Conservation (phyloP, 2,888 invertebrate genomes). For the Lepidocyrtinus sp. region DNA sequence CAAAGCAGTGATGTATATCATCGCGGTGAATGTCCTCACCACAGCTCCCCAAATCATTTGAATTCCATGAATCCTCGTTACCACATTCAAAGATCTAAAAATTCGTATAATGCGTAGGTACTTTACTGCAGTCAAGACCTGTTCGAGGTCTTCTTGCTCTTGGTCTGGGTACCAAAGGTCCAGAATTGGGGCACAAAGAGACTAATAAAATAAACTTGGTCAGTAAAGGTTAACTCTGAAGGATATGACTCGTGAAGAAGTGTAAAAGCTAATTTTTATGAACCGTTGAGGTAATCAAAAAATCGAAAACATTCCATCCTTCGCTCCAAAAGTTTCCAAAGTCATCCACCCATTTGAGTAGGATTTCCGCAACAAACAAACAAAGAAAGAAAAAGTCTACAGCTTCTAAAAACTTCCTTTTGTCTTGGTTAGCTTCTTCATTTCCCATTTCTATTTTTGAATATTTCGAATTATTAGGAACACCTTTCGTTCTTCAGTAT, state of each 20-base stretch:
- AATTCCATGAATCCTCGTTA: constrained; percentile 66
- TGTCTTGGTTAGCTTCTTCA: constrained; percentile 30
- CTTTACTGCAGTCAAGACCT: constrained; percentile 53
- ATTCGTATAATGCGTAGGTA: constrained; percentile 68
- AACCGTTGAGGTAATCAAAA: constrained; percentile 44
- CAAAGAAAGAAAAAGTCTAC: constrained; percentile 66
- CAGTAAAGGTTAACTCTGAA: too few species aligned
- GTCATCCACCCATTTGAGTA: constrained; percentile 66
- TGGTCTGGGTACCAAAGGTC: constrained; percentile 55
- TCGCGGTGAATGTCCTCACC: constrained; percentile 64
- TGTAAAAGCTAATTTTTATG: too few species aligned
- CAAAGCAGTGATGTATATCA: constrained; percentile 61
- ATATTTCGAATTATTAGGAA: neutral
- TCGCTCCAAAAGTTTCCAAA: constrained; percentile 65
- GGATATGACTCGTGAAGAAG: constrained; percentile 14
- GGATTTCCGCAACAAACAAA: constrained; percentile 65
- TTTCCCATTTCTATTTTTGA: constrained; percentile 44
- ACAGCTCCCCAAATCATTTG: constrained; percentile 67
- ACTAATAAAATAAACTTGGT: constrained; percentile 16
- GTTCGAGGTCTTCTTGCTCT: constrained; percentile 54
- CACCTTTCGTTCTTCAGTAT: neutral
- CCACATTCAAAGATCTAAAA: constrained; percentile 66
- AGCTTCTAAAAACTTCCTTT: constrained; percentile 47
- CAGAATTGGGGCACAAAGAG: constrained; percentile 57
- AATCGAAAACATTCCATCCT: constrained; percentile 67